Conservation (phyloP, 2,797 vertebrate genomes). For the Falco cherrug region DNA sequence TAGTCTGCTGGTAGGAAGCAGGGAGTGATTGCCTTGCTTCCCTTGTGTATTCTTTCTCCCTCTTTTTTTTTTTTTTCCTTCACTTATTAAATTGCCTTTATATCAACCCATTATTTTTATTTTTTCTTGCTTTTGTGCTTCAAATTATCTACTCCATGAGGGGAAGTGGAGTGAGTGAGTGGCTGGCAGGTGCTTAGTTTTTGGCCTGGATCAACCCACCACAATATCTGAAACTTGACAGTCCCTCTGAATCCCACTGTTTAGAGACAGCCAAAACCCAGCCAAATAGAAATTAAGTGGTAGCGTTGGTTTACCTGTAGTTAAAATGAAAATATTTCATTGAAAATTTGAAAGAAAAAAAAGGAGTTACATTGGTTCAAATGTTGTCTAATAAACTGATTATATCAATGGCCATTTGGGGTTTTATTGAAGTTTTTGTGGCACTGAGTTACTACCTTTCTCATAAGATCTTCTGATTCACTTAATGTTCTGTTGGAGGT, state of each 20-base stretch:
- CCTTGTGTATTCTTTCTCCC: background rate
- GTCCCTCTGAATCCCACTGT: background rate
- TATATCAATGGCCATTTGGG: background rate
- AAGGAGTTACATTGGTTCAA: background rate
- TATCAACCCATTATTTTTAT: rapidly evolving
- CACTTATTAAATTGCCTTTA: background rate
- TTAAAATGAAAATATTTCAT: background rate
- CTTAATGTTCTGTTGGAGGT: background rate
- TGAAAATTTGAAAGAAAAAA: background rate
- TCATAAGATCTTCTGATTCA: background rate
- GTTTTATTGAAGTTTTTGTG: background rate
- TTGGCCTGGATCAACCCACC: background rate
- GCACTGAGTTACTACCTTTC: background rate
- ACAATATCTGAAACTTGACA: background rate
- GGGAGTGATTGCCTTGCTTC: background rate
- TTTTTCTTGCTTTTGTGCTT: background rate
- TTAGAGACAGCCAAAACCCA: background rate
- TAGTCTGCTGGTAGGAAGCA: background rate
- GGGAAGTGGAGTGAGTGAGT: background rate
- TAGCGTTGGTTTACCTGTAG: background rate
- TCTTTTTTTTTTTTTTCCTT: background rate
- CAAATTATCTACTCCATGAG: background rate
- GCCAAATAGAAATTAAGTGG: background rate
- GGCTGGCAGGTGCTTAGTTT: background rate
- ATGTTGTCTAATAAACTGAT: background rate